These are phyloP conservation scores for Bilobella aurantiaca DNA, from an alignment of 1,140 invertebrate species.

Conservation along the genomic window DNA sequence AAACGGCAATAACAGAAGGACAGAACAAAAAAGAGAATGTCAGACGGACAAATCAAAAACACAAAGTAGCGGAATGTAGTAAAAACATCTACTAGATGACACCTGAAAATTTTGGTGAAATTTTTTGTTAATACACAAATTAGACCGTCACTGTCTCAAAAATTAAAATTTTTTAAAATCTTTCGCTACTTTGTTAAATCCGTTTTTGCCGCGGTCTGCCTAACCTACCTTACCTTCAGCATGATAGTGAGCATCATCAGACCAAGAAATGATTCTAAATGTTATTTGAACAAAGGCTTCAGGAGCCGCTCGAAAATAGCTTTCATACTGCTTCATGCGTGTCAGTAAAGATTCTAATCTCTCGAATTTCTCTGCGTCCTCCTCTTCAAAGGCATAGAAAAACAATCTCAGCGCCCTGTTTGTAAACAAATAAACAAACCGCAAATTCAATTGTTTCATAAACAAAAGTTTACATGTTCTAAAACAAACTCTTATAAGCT, in stretches of 20 bases:
- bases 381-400: conserved; percentile 10
- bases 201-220: no score
- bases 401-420: conserved; percentile 11
- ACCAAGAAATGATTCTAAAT: conserved; percentile 15
- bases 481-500: no score
- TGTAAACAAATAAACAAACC: background rate
- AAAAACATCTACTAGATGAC: no score
- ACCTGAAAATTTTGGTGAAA: no score
- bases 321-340: conserved; percentile 25
- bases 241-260: background rate
- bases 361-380: conserved; percentile 15
- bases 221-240: conserved; percentile 1
- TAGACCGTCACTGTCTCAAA: no score
- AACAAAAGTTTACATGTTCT: background rate
- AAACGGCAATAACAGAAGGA: no score
- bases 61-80: no score
- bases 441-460: conserved; percentile 3
- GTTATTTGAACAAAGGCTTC: conserved; percentile 23
- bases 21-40: no score
- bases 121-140: no score
- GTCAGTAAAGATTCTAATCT: conserved; percentile 19
- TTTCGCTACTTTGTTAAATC: no score
- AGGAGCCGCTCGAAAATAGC: conserved; percentile 21
- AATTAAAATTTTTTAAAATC: no score
- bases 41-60: no score